Base-by-base conservation (phyloP, 2,888 invertebrate species). In the Torymus tubicola region DNA sequence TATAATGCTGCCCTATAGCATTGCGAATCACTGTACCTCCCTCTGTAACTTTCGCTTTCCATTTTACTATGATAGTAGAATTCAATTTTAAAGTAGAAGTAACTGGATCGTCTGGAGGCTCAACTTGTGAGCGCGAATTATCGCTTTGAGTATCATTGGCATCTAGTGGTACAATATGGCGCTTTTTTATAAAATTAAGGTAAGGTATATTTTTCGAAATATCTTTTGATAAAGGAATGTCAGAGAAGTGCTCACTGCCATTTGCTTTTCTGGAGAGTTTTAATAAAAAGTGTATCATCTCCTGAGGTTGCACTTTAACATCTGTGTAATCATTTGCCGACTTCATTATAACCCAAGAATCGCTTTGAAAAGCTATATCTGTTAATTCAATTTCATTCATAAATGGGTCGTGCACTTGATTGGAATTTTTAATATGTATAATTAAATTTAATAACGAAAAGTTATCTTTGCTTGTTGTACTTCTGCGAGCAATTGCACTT, bases 1-100 rank as follows among this genome's bases (percentile, higher is more conserved):
- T 89, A 86, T 94, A 94, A 86, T 94, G 95, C 85, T 96, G 96
- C 0, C 96, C 96, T 70, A 94, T 90, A 12, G 94, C 93, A 8
- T 92, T 91, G 78, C 93, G 92, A 61, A 92, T 93, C 55, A 91
- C 89, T 53, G 92, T 93, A 11, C 91, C 92, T 83, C 92, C 93
- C 85, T 94, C 93, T 18, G 92, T 90, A 11, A 93, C 89, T 78
- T 92, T 91, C 0, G 93, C 93, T 85, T 91, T 92, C 94, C 94
- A 94, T 82, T 88, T 87, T 10, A 91, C 80, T 70, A 91, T 89
- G 70, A 91, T 83, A 14, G 89, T 89, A 0, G 90, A 89, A 83
- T 89, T 86, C 31, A 91, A 80, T 67, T 87, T 87, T 82, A 89
- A 84, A 1, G 87, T 85, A 14, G 84, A 82, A 12, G 86, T 69